Evolutionary conservation across 53 echinoderm and acorn worm species (phyloP).

Genomic region (Temnopleurus reevesii): DNA sequence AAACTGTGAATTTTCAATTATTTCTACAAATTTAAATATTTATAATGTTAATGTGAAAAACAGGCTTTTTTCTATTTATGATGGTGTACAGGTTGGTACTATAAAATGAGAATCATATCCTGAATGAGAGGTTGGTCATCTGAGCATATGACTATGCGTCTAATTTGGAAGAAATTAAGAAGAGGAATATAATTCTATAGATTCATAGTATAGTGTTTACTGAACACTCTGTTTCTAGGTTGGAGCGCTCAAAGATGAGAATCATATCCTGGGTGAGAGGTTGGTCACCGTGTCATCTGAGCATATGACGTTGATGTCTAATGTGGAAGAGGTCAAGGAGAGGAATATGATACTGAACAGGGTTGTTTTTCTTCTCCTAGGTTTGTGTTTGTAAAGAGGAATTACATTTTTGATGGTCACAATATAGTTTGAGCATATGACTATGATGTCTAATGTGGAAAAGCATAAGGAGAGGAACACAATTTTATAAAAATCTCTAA

Average conservation of each 20-base stretch:
- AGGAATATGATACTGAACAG: constrained; percentile 77
- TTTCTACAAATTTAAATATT: no score
- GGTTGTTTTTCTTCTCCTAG: no score
- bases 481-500: no score
- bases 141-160: constrained; percentile 70
- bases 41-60: no score
- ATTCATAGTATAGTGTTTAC: no score
- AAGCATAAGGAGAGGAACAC: not conserved
- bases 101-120: constrained; percentile 45
- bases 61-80: no score
- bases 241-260: constrained; percentile 40
- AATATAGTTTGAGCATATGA: constrained; percentile 5
- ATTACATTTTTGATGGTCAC: no score
- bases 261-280: constrained; percentile 52
- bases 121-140: constrained; percentile 56
- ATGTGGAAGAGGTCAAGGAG: constrained; percentile 82
- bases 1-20: no score
- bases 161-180: constrained; percentile 80
- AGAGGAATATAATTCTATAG: constrained; percentile 72
- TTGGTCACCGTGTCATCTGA: constrained; percentile 64
- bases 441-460: not conserved
- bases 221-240: no score
- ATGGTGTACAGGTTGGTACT: no score
- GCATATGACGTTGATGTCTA: constrained; percentile 71
- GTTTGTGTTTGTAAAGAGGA: no score